Conservation (phyloP, 2,888 invertebrate genomes). For the Hirtodrosophila cameraria region DNA sequence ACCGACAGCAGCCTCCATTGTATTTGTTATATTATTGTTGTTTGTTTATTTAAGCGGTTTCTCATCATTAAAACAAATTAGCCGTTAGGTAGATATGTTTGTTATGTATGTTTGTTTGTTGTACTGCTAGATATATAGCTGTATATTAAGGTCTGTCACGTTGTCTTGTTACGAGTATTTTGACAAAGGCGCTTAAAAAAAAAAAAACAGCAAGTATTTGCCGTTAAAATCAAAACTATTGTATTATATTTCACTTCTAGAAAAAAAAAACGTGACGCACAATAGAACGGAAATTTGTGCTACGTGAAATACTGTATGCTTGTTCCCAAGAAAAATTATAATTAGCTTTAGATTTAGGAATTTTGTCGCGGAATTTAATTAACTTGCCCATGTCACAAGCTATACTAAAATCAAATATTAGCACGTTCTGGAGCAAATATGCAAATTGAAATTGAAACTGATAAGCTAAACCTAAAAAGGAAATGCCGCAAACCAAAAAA, state of each 20-base stretch:
- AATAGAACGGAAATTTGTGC: constrained; percentile 36
- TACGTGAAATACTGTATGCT: neutral
- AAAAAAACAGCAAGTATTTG: constrained; percentile 10
- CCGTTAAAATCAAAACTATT: constrained; percentile 51
- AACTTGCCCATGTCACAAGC: constrained; percentile 15
- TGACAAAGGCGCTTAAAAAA: constrained; percentile 24
- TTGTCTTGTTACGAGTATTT: constrained; percentile 23
- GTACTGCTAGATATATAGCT: neutral
- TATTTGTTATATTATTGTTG: constrained; percentile 28
- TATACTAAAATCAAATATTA: constrained; percentile 39
- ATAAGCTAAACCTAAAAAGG: constrained; percentile 35
- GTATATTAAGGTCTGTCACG: constrained; percentile 4
- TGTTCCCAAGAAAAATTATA: constrained; percentile 2
- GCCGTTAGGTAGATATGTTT: constrained; percentile 65
- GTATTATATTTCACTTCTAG: constrained; percentile 9
- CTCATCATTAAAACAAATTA: constrained; percentile 80
- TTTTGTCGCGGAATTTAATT: constrained; percentile 31
- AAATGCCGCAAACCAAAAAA: constrained; percentile 19
- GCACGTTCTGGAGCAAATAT: constrained; percentile 32
- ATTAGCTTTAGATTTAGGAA: neutral
- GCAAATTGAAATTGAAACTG: constrained; percentile 53
- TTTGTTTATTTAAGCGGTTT: constrained; percentile 73
- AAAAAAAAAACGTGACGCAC: constrained; percentile 23
- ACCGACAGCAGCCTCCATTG: constrained; percentile 48
- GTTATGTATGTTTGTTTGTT: neutral